Percentiles rank a stretch among this genome's conserved stretches.
These are phyloP conservation scores for Pteria penguin DNA, from an alignment of 2,888 invertebrate species.

Conservation along the genomic window DNA sequence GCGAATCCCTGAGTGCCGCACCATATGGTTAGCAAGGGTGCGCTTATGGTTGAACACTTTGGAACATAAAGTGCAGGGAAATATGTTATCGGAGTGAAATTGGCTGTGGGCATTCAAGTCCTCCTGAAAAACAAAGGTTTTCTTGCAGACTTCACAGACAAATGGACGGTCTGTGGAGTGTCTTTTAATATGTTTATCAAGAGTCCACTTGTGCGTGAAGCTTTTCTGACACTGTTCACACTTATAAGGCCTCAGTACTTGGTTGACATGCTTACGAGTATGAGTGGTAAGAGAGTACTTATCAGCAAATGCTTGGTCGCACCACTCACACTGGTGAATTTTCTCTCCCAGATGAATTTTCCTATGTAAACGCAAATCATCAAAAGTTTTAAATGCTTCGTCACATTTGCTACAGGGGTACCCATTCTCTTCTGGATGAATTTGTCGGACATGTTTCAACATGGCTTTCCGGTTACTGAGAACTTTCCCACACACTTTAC, in stretches of 20 bases:
- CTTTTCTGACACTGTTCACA: background rate
- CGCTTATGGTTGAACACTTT: background rate
- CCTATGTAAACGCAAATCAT: background rate
- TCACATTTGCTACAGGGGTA: background rate
- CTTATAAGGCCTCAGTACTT: background rate
- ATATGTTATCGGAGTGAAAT: background rate
- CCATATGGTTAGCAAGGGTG: background rate
- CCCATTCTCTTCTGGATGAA: background rate
- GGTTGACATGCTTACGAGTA: background rate
- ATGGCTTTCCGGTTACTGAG: background rate
- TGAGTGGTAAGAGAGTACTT: background rate
- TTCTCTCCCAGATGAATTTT: background rate
- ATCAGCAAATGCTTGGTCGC: background rate
- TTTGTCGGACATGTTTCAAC: background rate
- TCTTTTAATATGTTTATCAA: background rate
- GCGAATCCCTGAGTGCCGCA: background rate
- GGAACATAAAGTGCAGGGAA: background rate
- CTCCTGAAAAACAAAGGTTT: background rate
- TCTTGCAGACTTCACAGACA: background rate
- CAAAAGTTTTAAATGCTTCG: background rate
- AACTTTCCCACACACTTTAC: background rate
- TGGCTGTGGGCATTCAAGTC: background rate
- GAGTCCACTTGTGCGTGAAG: background rate
- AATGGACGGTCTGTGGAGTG: background rate
- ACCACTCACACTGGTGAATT: background rate